These are phyloP conservation scores for Anguilla anguilla DNA, from an alignment of 2,797 vertebrate genomes.

Conservation along the genomic window DNA sequence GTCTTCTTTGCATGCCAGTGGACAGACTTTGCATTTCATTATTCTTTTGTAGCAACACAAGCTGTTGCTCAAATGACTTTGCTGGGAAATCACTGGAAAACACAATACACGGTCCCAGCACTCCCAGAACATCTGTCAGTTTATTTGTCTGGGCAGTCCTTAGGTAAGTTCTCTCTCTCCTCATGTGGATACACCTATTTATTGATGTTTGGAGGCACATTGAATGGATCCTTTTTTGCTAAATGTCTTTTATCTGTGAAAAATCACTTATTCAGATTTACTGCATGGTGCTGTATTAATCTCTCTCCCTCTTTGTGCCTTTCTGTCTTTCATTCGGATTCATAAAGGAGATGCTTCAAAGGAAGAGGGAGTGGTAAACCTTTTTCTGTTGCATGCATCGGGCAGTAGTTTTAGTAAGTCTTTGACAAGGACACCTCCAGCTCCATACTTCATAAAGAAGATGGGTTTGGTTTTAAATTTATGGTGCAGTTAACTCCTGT, in stretches of 20 bases:
- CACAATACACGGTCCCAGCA: neutral
- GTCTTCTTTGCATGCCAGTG: neutral
- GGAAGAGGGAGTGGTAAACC: slow-evolving; percentile 64
- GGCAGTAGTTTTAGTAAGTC: neutral
- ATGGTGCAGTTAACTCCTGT: neutral
- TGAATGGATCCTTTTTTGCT: neutral
- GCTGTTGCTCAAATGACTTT: neutral
- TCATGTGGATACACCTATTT: neutral
- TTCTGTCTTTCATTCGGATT: neutral
- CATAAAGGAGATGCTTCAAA: slow-evolving; percentile 59
- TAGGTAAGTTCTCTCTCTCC: neutral
- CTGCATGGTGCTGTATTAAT: neutral
- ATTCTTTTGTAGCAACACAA: neutral
- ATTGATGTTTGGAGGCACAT: neutral
- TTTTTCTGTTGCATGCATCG: neutral
- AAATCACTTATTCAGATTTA: neutral
- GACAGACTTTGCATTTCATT: neutral
- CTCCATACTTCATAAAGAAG: slow-evolving; percentile 37
- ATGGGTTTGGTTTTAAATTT: neutral
- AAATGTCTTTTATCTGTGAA: neutral
- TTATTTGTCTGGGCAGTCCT: neutral
- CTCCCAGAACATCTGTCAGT: neutral
- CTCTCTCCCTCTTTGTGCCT: neutral
- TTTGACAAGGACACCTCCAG: neutral
- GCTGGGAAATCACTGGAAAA: neutral